These are phyloP conservation scores for Volucella bombylans DNA, from an alignment of 2,888 invertebrate genomes.

Conservation along the genomic window DNA sequence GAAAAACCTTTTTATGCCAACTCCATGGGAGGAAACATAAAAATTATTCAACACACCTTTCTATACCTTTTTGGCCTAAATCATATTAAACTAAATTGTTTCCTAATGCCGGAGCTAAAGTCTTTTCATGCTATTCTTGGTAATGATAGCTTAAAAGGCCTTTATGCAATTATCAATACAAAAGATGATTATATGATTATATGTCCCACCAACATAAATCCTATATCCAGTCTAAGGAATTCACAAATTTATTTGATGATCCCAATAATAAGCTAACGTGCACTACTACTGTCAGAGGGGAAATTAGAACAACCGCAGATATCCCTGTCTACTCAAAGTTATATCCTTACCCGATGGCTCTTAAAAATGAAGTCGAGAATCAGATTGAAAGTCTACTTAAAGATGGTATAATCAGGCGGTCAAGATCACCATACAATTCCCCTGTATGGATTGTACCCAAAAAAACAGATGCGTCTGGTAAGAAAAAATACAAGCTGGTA, in stretches of 20 bases:
- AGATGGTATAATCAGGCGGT: no score
- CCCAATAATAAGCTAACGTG: constrained; percentile 29
- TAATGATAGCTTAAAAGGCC: constrained; percentile 1
- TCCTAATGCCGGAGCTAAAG: not conserved
- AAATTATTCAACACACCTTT: no score
- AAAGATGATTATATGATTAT: constrained; percentile 41
- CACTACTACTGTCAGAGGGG: constrained; percentile 75
- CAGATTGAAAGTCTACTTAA: no score
- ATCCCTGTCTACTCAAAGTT: constrained; percentile 76
- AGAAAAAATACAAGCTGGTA: no score
- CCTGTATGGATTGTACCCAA: no score
- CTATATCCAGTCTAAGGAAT: not conserved
- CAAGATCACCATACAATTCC: no score
- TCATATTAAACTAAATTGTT: no score
- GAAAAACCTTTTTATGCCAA: no score
- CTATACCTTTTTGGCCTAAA: no score
- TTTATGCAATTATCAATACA: constrained; percentile 24
- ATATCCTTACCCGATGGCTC: constrained; percentile 69
- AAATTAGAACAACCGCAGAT: constrained; percentile 76
- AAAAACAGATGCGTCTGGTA: no score
- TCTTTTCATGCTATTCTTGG: not conserved
- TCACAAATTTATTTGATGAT: constrained; percentile 9
- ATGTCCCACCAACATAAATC: constrained; percentile 7
- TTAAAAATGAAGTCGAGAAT: no score
- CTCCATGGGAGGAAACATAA: no score